These are phyloP conservation scores for Cassiopea xamachana DNA, from an alignment of 30 jellyfish, hydroid and myxozoan genomes.

Conservation along the genomic window DNA sequence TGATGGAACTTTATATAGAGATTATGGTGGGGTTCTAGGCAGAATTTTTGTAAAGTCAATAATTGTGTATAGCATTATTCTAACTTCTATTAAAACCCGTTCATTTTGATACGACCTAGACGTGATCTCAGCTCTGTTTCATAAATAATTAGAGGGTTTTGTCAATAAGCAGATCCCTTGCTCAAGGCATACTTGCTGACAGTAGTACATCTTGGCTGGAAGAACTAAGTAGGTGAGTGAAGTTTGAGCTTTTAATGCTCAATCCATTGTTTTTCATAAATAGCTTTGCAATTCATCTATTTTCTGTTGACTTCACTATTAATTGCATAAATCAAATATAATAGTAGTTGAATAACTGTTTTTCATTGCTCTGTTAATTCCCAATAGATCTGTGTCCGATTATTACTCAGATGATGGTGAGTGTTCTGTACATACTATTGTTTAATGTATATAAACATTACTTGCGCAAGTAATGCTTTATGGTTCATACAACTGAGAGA, in stretches of 20 bases:
- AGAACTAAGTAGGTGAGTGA: constrained; percentile 44
- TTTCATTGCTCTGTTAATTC: neutral
- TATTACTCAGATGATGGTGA: neutral
- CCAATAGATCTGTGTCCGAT: constrained; percentile 7
- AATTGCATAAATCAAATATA: too few species aligned
- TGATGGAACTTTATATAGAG: neutral
- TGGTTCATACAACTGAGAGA: too few species aligned
- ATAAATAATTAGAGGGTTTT: neutral
- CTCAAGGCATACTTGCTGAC: constrained; percentile 60
- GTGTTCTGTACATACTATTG: neutral
- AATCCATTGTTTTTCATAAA: neutral
- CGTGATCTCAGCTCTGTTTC: neutral
- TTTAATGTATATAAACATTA: too few species aligned
- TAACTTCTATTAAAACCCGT: too few species aligned
- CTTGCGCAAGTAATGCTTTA: too few species aligned
- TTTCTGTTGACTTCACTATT: too few species aligned
- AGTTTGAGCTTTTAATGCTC: neutral
- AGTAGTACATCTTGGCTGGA: constrained; percentile 47
- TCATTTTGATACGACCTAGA: too few species aligned
- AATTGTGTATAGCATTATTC: too few species aligned
- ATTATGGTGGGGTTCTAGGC: neutral
- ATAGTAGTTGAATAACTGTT: too few species aligned
- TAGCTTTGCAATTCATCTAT: too few species aligned
- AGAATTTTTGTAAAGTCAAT: too few species aligned
- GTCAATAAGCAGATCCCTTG: constrained; percentile 20